phyloP scores from a whole-genome alignment of 2,797 vertebrate species.

The Eulemur coronatus region DNA sequence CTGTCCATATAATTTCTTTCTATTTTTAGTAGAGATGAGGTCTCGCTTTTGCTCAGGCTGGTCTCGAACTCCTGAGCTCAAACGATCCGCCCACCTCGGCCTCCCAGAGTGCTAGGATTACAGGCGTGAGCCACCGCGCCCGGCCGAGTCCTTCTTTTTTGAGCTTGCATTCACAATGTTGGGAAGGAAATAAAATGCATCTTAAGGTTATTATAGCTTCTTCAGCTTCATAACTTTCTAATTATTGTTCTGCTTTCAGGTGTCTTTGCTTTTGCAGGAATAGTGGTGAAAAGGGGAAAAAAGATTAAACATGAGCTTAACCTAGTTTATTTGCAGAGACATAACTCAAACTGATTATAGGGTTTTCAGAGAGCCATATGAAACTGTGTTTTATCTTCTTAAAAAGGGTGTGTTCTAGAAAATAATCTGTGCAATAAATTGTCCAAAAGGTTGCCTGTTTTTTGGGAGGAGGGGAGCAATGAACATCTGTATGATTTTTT shows the following conservation, averaged over 20 bases:
- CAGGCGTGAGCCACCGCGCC: too few relatives aligned
- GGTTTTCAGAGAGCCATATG: conserved; percentile 52
- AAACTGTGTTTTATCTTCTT: conserved; percentile 64
- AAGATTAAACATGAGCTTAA: conserved; percentile 55
- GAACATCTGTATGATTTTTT: conserved; percentile 43
- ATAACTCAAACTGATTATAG: conserved; percentile 55
- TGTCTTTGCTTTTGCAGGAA: conserved; percentile 37
- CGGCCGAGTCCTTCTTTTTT: too few relatives aligned
- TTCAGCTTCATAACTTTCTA: conserved; percentile 43
- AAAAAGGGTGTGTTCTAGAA: conserved; percentile 61
- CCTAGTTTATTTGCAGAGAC: conserved; percentile 1
- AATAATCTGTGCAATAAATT: conserved; percentile 61
- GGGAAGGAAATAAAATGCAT: neutral
- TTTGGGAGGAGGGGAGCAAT: neutral
- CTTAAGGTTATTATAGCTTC: neutral
- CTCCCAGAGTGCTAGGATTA: too few relatives aligned
- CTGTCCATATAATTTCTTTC: too few relatives aligned
- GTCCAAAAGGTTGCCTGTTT: conserved; percentile 14
- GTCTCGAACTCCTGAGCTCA: too few relatives aligned
- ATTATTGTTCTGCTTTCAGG: neutral
- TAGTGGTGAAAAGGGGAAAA: neutral
- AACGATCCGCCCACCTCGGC: too few relatives aligned
- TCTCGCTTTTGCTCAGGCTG: too few relatives aligned
- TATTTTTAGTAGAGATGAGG: too few relatives aligned
- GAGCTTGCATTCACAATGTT: neutral